These are phyloP conservation scores for Archaeoteleia sp. DNA, from an alignment of 2,888 invertebrate genomes.

Conservation along the genomic window DNA sequence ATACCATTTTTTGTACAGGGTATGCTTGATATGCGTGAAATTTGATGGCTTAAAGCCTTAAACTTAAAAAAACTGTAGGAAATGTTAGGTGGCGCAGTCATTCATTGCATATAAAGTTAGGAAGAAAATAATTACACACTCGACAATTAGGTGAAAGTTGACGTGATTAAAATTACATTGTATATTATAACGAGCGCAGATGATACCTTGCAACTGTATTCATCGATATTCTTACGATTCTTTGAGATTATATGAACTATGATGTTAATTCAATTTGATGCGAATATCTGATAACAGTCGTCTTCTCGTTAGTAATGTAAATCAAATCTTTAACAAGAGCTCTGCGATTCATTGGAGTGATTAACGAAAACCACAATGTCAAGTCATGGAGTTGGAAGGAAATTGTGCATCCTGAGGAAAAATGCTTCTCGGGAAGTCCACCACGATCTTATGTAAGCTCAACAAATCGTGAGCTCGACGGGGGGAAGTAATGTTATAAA, in stretches of 20 bases:
- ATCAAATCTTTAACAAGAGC: not conserved
- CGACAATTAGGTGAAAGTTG: too few species aligned
- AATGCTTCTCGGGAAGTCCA: conserved; percentile 31
- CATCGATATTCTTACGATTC: too few species aligned
- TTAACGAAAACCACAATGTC: conserved; percentile 28
- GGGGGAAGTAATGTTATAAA: conserved; percentile 43
- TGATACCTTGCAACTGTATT: too few species aligned
- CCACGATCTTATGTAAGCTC: conserved; percentile 40
- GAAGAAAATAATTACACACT: too few species aligned
- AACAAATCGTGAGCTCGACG: conserved; percentile 38
- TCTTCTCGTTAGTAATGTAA: not conserved
- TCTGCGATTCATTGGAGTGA: conserved; percentile 10
- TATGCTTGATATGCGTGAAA: too few species aligned
- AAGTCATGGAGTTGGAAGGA: conserved; percentile 23
- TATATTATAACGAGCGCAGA: too few species aligned
- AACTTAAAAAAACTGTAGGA: too few species aligned
- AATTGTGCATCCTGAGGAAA: conserved; percentile 36
- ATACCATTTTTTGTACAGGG: too few species aligned
- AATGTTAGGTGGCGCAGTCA: too few species aligned
- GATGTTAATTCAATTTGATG: not conserved
- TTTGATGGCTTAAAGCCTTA: too few species aligned
- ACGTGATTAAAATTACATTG: too few species aligned
- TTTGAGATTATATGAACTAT: not conserved
- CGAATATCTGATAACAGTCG: not conserved
- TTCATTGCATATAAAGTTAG: too few species aligned